phyloP scores from a whole-genome alignment of 92 coral and sea anemone genomes.

The Blastomussa wellsi region DNA sequence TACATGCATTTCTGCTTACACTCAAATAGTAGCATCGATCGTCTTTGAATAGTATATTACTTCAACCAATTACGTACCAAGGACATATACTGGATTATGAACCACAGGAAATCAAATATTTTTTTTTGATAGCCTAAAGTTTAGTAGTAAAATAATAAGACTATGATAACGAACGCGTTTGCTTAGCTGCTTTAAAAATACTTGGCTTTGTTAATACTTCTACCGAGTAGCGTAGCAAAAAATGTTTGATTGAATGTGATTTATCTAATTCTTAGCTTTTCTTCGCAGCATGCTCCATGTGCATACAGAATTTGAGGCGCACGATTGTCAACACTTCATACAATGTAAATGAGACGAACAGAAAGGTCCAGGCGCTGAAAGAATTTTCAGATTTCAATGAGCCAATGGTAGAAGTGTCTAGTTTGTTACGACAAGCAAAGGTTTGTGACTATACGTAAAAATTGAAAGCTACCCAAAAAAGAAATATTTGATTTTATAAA shows the following conservation, averaged over 20 bases:
- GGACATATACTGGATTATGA: background rate
- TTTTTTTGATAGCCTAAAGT: too few relatives aligned
- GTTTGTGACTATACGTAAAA: slow-evolving; percentile 20
- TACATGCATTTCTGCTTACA: background rate
- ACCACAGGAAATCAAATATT: background rate
- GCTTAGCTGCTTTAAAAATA: background rate
- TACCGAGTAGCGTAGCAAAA: background rate
- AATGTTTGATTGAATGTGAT: background rate
- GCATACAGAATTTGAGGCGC: slow-evolving; percentile 66
- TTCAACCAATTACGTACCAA: background rate
- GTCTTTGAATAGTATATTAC: background rate
- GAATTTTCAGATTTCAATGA: slow-evolving; percentile 46
- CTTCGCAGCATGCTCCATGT: slow-evolving; percentile 72
- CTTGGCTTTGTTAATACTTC: background rate
- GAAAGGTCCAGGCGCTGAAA: slow-evolving; percentile 33
- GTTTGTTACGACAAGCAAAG: slow-evolving; percentile 37
- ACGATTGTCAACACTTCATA: slow-evolving; percentile 31
- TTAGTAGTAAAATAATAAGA: background rate
- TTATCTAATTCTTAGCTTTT: background rate
- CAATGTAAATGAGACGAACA: slow-evolving; percentile 34
- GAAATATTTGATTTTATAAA: background rate
- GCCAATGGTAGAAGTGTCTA: slow-evolving; percentile 45
- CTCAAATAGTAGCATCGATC: background rate
- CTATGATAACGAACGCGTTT: background rate
- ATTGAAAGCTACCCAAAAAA: background rate